Conservation (phyloP, 2,797 vertebrate species). For the Todus mexicanus region DNA sequence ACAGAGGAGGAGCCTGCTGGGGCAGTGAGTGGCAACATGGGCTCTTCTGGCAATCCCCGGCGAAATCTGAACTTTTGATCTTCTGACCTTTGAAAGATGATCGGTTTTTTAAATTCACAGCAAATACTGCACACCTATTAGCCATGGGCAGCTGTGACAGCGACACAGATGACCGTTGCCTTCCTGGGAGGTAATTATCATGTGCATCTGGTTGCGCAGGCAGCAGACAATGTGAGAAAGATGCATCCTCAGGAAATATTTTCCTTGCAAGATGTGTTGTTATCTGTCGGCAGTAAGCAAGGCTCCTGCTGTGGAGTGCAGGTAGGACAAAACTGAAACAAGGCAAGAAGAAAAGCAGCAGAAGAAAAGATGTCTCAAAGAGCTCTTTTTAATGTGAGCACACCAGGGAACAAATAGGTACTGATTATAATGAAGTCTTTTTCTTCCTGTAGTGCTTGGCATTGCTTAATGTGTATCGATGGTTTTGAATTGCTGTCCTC, state of each 20-base stretch:
- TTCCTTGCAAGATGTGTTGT: not conserved
- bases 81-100: not conserved
- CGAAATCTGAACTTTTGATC: not conserved
- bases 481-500: not conserved
- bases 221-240: not conserved
- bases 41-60: not conserved
- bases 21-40: not conserved
- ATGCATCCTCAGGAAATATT: not conserved
- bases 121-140: not conserved
- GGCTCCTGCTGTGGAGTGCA: not conserved
- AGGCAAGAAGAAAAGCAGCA: not conserved
- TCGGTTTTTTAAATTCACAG: not conserved
- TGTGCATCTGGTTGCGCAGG: not conserved
- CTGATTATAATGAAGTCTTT: not conserved
- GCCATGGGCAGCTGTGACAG: not conserved
- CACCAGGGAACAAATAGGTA: not conserved
- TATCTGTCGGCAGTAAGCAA: not conserved
- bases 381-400: not conserved
- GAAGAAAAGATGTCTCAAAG: not conserved
- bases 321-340: not conserved
- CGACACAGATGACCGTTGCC: not conserved
- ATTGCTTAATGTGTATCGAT: not conserved
- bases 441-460: not conserved
- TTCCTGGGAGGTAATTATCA: not conserved
- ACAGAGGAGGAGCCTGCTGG: not conserved